These are phyloP conservation scores for Drosophila sp. DNA, from an alignment of 1,140 invertebrate species.

Conservation along the genomic window DNA sequence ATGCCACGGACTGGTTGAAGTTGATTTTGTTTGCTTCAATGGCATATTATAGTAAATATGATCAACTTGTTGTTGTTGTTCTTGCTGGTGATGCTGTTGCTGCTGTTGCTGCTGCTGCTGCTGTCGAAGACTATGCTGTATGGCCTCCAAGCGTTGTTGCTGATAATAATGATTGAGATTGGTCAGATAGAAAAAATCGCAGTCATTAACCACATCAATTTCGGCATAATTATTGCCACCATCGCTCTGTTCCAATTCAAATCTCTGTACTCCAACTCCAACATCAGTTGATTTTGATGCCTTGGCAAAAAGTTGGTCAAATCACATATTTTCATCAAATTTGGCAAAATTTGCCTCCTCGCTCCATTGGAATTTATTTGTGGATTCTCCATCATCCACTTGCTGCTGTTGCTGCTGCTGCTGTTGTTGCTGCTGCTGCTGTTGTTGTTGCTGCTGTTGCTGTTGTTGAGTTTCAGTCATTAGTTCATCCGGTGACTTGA, in stretches of 20 bases:
- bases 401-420: conserved; percentile 8
- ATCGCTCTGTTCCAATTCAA: conserved; percentile 27
- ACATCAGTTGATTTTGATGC: conserved; percentile 30
- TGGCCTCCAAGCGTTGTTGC: conserved; percentile 55
- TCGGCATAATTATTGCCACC: conserved; percentile 70
- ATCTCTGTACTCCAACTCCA: background rate
- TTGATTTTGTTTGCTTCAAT: conserved; percentile 50
- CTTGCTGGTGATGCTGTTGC: background rate
- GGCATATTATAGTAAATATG: conserved; percentile 8
- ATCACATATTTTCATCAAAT: conserved; percentile 83
- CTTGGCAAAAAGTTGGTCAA: conserved; percentile 78
- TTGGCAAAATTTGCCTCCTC: conserved; percentile 82
- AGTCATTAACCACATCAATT: conserved; percentile 75
- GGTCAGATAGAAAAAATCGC: conserved; percentile 71
- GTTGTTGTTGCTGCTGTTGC: conserved; percentile 15
- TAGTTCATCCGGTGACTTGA: conserved; percentile 84
- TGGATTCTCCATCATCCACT: conserved; percentile 8
- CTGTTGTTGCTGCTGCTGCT: conserved; percentile 17
- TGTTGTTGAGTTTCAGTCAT: conserved; percentile 29
- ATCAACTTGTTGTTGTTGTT: background rate
- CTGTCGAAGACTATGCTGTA: conserved; percentile 35
- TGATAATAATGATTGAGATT: conserved; percentile 79
- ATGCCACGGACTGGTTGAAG: conserved; percentile 66
- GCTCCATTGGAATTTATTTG: conserved; percentile 72
- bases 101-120: background rate